Conservation (phyloP, 2,113 vertebrate genomes). For the Ascaphus truei region DNA sequence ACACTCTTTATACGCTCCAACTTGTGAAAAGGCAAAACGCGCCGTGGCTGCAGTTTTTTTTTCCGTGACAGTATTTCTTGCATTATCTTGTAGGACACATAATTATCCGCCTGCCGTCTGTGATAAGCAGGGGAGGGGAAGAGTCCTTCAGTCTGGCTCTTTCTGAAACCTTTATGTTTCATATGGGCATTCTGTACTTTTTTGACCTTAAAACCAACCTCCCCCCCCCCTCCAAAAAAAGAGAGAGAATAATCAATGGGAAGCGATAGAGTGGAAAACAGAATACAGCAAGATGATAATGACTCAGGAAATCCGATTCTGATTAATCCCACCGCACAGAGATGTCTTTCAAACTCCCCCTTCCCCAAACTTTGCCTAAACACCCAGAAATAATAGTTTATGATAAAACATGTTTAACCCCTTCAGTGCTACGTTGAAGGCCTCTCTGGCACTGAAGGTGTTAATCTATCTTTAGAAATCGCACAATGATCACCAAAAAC, state of each 20-base stretch:
- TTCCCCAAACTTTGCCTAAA: background rate
- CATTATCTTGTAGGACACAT: too few relatives aligned
- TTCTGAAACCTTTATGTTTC: too few relatives aligned
- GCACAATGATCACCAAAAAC: background rate
- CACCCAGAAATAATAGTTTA: too few relatives aligned
- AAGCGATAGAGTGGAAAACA: background rate
- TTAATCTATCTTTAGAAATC: background rate
- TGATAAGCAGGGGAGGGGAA: too few relatives aligned
- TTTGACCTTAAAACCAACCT: too few relatives aligned
- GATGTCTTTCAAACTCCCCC: background rate
- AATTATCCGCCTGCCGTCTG: too few relatives aligned
- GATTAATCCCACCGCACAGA: slow-evolving; percentile 6
- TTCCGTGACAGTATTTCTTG: too few relatives aligned
- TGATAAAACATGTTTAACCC: slow-evolving; percentile 1
- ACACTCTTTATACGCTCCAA: too few relatives aligned
- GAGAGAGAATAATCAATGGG: background rate
- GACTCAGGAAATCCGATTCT: background rate
- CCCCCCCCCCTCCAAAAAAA: background rate
- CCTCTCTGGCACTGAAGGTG: slow-evolving; percentile 4
- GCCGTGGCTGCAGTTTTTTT: too few relatives aligned
- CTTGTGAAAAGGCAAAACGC: too few relatives aligned
- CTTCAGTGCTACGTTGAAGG: slow-evolving; percentile 12
- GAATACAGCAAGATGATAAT: background rate
- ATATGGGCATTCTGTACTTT: too few relatives aligned
- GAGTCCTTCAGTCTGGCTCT: too few relatives aligned